Evolutionary conservation across 35 echinoderm and acorn worm species (phyloP).

Genomic region (Ophioderma brevispina): DNA sequence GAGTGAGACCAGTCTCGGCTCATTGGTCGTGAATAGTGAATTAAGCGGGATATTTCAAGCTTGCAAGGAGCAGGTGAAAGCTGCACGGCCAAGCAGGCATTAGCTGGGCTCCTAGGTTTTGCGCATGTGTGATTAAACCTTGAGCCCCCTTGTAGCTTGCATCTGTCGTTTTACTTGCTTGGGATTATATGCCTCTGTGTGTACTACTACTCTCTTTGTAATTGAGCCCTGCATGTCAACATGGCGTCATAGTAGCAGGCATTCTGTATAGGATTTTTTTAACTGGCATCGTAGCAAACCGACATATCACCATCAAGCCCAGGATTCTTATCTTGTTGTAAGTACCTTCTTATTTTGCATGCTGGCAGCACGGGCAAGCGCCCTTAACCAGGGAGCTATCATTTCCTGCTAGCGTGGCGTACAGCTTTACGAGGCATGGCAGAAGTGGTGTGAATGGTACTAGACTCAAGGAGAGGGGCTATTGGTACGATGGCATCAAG

Average conservation of each 20-base stretch:
- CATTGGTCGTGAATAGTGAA: conserved; percentile 6
- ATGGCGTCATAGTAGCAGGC: background rate
- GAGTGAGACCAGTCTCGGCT: background rate
- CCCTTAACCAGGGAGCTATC: background rate
- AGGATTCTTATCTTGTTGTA: background rate
- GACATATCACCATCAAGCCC: too few species aligned
- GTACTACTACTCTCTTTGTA: background rate
- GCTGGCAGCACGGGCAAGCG: conserved; percentile 6
- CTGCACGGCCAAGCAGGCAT: background rate
- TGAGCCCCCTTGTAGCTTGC: background rate
- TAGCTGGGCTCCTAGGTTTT: background rate
- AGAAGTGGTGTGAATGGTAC: background rate
- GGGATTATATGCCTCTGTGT: conserved; percentile 2
- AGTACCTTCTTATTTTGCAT: background rate
- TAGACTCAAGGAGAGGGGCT: conserved; percentile 3
- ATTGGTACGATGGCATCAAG: conserved; percentile 1
- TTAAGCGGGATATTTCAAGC: conserved; percentile 9
- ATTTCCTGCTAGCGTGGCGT: background rate
- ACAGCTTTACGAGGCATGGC: background rate
- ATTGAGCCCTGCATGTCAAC: background rate
- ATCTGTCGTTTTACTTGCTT: background rate
- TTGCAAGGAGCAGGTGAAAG: background rate
- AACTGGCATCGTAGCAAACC: background rate
- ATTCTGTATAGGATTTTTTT: background rate
- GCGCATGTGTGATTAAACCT: conserved; percentile 9